A percentile compares a stretch with the other conserved stretches of the same genome.
Evolutionary conservation across 2,797 vertebrate genomes (phyloP).

Genomic region (Geotrypetes seraphini): DNA sequence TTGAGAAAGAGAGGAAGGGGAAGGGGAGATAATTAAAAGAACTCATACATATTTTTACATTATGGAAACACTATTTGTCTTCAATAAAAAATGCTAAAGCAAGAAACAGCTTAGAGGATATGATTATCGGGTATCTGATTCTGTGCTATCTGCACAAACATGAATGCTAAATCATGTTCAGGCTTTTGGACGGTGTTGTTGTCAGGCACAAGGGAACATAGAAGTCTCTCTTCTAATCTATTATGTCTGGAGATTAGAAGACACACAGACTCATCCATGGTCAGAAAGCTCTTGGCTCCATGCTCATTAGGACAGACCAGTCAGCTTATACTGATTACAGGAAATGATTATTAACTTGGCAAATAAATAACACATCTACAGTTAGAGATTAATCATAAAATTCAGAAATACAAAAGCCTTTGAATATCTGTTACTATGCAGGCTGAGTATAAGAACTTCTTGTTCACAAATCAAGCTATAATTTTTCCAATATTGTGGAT

Average conservation of each 20-base stretch:
- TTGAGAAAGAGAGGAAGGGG: too few relatives aligned
- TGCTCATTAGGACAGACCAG: conserved; percentile 44
- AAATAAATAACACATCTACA: conserved; percentile 41
- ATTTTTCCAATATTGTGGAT: too few relatives aligned
- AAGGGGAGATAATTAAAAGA: too few relatives aligned
- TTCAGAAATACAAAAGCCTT: conserved; percentile 19
- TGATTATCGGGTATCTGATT: neutral
- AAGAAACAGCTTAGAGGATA: neutral
- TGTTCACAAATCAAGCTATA: too few relatives aligned
- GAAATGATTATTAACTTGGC: conserved; percentile 41
- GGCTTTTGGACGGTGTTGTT: neutral
- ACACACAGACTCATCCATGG: conserved; percentile 30
- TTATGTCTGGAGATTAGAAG: conserved; percentile 29
- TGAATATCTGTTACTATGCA: too few relatives aligned
- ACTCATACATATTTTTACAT: too few relatives aligned
- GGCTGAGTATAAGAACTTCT: too few relatives aligned
- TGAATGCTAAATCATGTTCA: neutral
- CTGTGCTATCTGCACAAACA: conserved; percentile 4
- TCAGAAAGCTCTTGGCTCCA: conserved; percentile 39
- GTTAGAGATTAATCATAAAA: conserved; percentile 20
- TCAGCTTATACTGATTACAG: conserved; percentile 49
- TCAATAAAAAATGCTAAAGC: conserved; percentile 1
- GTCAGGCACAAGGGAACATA: conserved; percentile 2
- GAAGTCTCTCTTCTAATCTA: conserved; percentile 8
- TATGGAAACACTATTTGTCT: conserved; percentile 5